These are phyloP conservation scores for Phrynosoma platyrhinos DNA, from an alignment of 2,113 vertebrate genomes.

Conservation along the genomic window DNA sequence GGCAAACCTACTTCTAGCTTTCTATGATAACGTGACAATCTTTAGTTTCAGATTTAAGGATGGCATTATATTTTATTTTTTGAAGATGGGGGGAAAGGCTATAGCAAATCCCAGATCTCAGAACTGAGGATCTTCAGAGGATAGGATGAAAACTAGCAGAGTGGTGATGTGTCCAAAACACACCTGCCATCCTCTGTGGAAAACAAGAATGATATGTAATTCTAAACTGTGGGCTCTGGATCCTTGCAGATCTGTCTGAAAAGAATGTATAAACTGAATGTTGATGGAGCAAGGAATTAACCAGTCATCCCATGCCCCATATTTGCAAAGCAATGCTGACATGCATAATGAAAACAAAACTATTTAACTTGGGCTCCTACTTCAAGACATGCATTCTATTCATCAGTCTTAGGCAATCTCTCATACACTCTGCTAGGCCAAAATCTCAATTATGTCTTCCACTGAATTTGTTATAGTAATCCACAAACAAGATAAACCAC, in stretches of 20 bases:
- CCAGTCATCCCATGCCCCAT: background rate
- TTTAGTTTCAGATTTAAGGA: background rate
- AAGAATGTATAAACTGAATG: background rate
- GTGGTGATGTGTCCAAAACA: background rate
- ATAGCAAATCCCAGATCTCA: background rate
- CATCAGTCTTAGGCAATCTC: background rate
- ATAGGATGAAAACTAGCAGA: too few relatives aligned
- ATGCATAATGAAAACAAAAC: background rate
- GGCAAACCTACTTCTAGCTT: background rate
- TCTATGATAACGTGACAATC: background rate
- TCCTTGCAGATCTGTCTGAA: constrained; percentile 10
- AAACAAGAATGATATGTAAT: background rate
- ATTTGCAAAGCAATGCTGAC: accelerated
- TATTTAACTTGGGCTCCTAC: background rate
- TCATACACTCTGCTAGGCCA: background rate
- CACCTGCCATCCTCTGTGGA: accelerated
- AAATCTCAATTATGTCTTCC: background rate
- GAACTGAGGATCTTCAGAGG: background rate
- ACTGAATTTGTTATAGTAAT: constrained; percentile 52
- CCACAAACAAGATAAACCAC: constrained; percentile 11
- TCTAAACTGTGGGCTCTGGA: background rate
- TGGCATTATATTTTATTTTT: background rate
- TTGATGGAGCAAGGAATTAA: constrained; percentile 16
- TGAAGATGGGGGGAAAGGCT: background rate
- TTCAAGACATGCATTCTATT: background rate